Conservation (phyloP, 2,113 vertebrate genomes). For the Hemiscyllium ocellatum region DNA sequence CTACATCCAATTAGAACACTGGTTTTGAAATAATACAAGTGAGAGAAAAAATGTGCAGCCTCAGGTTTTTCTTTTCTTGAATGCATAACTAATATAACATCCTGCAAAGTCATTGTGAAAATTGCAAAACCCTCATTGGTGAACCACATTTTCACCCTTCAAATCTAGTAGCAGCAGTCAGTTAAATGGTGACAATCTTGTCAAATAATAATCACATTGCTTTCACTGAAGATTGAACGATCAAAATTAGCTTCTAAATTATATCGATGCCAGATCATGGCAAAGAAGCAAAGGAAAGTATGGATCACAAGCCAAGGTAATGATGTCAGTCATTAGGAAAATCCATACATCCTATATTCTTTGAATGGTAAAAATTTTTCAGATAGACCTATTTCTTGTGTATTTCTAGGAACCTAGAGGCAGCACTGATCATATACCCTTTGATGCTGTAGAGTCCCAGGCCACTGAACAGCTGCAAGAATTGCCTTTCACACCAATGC, state of each 20-base stretch:
- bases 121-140: no score
- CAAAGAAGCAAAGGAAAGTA: not conserved
- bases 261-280: not conserved
- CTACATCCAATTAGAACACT: no score
- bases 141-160: not conserved
- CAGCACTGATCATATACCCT: conserved; percentile 72
- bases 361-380: not conserved
- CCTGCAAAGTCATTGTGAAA: no score
- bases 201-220: not conserved
- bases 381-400: not conserved
- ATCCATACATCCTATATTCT: not conserved
- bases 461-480: conserved; percentile 59
- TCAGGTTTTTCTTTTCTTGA: no score
- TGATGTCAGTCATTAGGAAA: not conserved
- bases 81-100: no score
- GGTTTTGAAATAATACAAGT: no score
- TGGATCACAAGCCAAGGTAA: not conserved
- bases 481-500: conserved; percentile 72
- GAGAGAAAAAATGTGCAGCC: no score
- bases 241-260: not conserved
- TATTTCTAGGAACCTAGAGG: conserved; percentile 42
- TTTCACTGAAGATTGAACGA: not conserved
- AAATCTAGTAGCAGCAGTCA: not conserved
- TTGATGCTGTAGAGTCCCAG: not conserved
- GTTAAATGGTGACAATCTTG: not conserved